Percentiles rank a stretch among this genome's conserved stretches.
These are phyloP conservation scores for Benitochromis conjunctus DNA, from an alignment of 2,113 vertebrate species.

Conservation along the genomic window DNA sequence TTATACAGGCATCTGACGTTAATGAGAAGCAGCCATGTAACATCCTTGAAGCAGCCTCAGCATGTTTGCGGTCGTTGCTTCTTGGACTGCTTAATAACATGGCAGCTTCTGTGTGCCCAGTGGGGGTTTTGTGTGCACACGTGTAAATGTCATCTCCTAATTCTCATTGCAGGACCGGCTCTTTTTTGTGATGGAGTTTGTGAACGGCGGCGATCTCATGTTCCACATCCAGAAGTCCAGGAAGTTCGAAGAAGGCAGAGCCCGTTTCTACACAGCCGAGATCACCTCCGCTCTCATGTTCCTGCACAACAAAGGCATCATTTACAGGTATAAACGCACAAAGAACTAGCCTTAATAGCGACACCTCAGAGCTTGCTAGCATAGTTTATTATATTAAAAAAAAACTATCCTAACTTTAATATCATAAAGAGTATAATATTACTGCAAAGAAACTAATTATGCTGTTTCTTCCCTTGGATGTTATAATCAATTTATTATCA, in stretches of 20 bases:
- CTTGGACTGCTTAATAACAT: background rate
- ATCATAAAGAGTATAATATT: background rate
- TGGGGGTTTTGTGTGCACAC: background rate
- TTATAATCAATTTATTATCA: background rate
- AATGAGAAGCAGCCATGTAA: background rate
- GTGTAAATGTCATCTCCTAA: background rate
- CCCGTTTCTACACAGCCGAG: constrained; percentile 93
- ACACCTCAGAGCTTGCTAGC: background rate
- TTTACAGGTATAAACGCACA: constrained; percentile 85
- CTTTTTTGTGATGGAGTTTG: constrained; percentile 99
- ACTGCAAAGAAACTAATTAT: background rate
- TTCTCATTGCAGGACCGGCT: constrained; percentile 82
- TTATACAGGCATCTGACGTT: constrained; percentile 13
- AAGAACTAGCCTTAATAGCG: background rate
- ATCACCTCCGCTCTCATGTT: constrained; percentile 97
- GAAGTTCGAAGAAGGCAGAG: constrained; percentile 90
- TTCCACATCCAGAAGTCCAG: constrained; percentile 99
- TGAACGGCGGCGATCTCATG: constrained; percentile 96
- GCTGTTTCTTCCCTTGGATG: background rate
- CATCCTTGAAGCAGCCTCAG: constrained; percentile 11
- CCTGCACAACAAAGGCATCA: constrained; percentile 90
- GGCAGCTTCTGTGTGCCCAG: background rate
- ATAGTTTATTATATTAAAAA: background rate
- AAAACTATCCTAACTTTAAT: background rate
- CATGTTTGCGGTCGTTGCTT: background rate